Evolutionary conservation across 1,140 invertebrate genomes (phyloP), one percentile per base, ranked within the genome.

Genomic region (Drosophila subpulchrella): DNA sequence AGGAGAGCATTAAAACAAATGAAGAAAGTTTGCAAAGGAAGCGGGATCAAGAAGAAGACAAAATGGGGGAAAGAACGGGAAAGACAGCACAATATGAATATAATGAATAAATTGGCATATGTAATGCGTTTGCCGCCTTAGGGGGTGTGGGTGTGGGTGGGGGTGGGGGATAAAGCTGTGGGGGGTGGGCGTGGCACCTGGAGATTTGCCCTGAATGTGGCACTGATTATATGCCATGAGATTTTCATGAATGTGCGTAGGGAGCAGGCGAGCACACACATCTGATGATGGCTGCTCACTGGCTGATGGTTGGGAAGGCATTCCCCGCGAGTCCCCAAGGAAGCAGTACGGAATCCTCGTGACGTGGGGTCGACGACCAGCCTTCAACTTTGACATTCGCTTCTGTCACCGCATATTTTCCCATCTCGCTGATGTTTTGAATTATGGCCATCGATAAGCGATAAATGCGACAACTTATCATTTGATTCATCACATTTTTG

Each of bases 51-150:
- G 63, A 46, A 61, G 47, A 68, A 66, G 67, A 54, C 61, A 50
- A 54, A 65, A 24, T 24, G 39, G 20, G 60, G 27, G 34, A 62
- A 15, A 61, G 7, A 44, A 24, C 20, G 51, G n/a, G 44, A 12
- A 47, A 41, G 24, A 42, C 59, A 66, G 55, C 63, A 79, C 83
- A 86, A 86, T 88, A 86, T 88, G 83, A 86, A 86, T 86, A 86
- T 82, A 86, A 86, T 86, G 83, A 86, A 86, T 86, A 86, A 86
- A 86, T 86, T 86, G 83, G 83, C 83, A 88, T 86, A 86, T 86
- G 83, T 82, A 86, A 86, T 86, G 78, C 71, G 78, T 82, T 88
- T 79, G 77, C 60, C 58, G 57, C 50, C 44, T 32, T 34, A 12
- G 58, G 17, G 53, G 53, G 7, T 34, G 58, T 39, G 59, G 20